Evolutionary conservation across 2,797 vertebrate genomes (phyloP).

Genomic region (Masticophis lateralis): DNA sequence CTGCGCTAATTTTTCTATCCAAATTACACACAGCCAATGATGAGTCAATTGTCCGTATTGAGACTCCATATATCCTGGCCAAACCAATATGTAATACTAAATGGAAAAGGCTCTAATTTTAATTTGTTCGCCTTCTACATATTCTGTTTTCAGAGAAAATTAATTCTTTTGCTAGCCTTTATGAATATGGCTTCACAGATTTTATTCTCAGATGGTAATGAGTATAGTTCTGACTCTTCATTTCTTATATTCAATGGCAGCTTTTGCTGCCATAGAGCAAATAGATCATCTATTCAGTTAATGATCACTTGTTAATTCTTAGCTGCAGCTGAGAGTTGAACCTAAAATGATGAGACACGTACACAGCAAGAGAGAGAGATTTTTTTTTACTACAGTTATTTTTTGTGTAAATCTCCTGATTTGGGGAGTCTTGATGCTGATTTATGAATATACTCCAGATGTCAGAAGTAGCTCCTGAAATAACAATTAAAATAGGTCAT

Average conservation of each 20-base stretch:
- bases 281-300: slow-evolving; percentile 6
- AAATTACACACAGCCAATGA: background rate
- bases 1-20: background rate
- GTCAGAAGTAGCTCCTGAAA: background rate
- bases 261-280: background rate
- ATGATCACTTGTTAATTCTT: slow-evolving; percentile 12
- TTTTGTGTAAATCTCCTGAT: background rate
- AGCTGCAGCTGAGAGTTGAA: background rate
- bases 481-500: background rate
- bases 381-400: background rate
- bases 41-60: slow-evolving; percentile 5
- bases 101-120: background rate
- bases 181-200: background rate
- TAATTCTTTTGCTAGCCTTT: background rate
- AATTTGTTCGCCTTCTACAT: background rate
- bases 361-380: background rate
- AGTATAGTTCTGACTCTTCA: background rate
- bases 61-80: background rate
- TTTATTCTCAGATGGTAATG: background rate
- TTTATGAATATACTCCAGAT: background rate
- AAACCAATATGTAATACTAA: background rate
- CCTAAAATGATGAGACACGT: slow-evolving; percentile 4
- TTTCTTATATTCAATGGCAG: slow-evolving; percentile 5
- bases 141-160: background rate
- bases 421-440: background rate